Conservation (phyloP, 2,113 vertebrate genomes). For the Ivindomyrus marchei region DNA sequence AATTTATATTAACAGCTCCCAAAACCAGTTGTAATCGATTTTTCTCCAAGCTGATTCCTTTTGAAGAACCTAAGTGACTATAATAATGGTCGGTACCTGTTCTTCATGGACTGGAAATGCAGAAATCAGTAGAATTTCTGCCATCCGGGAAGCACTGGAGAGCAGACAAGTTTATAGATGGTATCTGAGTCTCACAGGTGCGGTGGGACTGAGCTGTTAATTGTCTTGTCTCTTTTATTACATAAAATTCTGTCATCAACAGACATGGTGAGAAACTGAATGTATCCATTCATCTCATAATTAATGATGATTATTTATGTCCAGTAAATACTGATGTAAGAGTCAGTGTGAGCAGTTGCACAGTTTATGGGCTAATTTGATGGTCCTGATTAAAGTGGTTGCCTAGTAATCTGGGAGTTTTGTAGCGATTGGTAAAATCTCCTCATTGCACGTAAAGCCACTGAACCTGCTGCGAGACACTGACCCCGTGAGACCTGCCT, state of each 20-base stretch:
- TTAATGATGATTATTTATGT: not conserved
- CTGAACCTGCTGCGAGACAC: not conserved
- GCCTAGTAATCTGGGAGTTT: not conserved
- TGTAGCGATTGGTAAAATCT: not conserved
- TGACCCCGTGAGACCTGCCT: not conserved
- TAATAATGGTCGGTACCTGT: not conserved
- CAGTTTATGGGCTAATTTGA: not conserved
- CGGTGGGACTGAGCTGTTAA: not conserved
- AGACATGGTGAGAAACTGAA: not conserved
- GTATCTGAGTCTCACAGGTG: not conserved
- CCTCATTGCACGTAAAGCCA: not conserved
- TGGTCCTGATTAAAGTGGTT: not conserved
- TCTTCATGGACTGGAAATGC: not conserved
- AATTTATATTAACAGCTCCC: not conserved
- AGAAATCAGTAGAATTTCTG: not conserved
- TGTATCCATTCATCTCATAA: not conserved
- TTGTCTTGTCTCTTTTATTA: not conserved
- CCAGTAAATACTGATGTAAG: not conserved
- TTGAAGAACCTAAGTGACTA: not conserved
- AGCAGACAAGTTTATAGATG: not conserved
- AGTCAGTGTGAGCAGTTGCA: not conserved
- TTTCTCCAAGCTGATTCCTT: not conserved
- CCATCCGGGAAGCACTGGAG: not conserved
- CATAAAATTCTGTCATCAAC: not conserved
- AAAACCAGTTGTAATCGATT: not conserved